Base-by-base conservation (phyloP, 2,797 vertebrate species). In the Chanos chanos region DNA sequence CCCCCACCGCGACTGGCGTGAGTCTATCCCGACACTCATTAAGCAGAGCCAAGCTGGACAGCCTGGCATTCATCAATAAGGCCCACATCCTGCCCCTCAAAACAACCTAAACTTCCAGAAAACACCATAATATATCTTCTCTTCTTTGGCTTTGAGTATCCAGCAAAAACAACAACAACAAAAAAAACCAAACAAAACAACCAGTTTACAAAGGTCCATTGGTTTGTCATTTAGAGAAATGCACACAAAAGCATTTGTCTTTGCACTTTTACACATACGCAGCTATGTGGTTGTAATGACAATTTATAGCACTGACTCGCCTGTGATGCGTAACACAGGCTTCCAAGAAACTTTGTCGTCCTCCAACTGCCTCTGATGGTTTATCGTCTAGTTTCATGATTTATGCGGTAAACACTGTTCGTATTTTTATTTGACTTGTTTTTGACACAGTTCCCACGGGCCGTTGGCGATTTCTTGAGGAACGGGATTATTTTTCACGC, bases 41-140 rank as follows among this genome's bases (percentile, higher is more conserved):
- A 70, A 77, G 73, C 57, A 36, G 72, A 58, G 71, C 63, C 79
- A 80, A 54, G 56, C 71, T 63, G 43, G 28, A 73, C 44, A 40
- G 61, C 53, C 81, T 85, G 83, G 83, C 83, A 76, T 79, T 81
- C 64, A 74, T 76, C 60, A 75, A 77, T 77, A 64, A n/a, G 75
- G 80, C 78, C 76, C 75, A 84, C 85, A 81, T 86, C 84, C 83
- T 82, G 84, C 57, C 78, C 21, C 75, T 77, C 73, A 80, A 75
- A 77, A 82, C 52, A 66, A 53, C 52, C 52, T 50, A 61, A 27
- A 50, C 57, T 25, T 43, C 58, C 50, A 65, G 47, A 52, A 50
- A 72, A 72, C 63, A 72, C 55, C 54, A 58, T 61, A 64, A 16
- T 16, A 16, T 1, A 16, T 16, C 16, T 16, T n/a, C n/a, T n/a